These are phyloP conservation scores for Schizaphis graminum DNA, from an alignment of 2,888 invertebrate species.

Conservation along the genomic window DNA sequence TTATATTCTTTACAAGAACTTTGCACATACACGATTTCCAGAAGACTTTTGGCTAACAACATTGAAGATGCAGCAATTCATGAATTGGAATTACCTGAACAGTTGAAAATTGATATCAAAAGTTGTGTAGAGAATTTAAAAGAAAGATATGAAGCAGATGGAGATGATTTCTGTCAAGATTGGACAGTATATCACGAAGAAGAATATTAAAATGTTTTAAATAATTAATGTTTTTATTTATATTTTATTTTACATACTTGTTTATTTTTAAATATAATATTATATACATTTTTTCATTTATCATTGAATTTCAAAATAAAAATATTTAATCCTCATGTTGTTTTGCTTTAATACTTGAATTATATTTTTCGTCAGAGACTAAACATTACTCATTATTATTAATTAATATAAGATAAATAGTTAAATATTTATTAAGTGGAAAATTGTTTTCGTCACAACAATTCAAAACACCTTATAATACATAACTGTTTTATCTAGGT, in stretches of 20 bases:
- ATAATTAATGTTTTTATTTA: background rate
- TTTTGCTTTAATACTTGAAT: background rate
- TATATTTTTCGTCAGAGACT: background rate
- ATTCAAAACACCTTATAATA: background rate
- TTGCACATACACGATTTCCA: slow-evolving; percentile 40
- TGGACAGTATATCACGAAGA: slow-evolving; percentile 49
- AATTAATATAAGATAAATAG: background rate
- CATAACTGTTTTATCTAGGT: background rate
- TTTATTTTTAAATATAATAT: background rate
- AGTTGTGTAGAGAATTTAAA: background rate
- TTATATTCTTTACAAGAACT: slow-evolving; percentile 59
- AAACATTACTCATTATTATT: background rate
- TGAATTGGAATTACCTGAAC: slow-evolving; percentile 36
- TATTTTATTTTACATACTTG: background rate
- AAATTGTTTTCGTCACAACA: background rate
- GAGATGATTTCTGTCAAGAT: slow-evolving; percentile 23
- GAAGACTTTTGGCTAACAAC: slow-evolving; percentile 26
- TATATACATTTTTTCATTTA: background rate
- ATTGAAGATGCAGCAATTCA: background rate
- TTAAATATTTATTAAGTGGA: background rate
- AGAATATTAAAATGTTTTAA: background rate
- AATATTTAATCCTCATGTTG: background rate
- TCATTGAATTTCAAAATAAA: background rate
- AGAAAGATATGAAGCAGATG: background rate
- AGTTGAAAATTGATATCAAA: slow-evolving; percentile 49